Percentiles rank a stretch among this genome's conserved stretches.
Evolutionary conservation across 2,888 invertebrate species (phyloP).

Genomic region (Synergus itoensis): DNA sequence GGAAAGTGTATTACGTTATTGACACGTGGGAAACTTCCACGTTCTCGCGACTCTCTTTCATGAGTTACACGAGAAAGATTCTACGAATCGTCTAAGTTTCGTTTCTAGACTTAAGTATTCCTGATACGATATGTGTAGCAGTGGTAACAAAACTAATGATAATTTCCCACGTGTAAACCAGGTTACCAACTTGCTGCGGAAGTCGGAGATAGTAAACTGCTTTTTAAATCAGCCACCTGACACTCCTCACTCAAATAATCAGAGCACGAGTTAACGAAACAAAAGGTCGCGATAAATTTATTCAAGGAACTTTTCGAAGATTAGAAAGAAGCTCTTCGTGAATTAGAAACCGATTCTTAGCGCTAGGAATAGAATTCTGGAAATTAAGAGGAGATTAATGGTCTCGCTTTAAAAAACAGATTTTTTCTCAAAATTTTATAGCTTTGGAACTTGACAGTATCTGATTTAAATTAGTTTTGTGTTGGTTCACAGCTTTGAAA

Average conservation of each 20-base stretch:
- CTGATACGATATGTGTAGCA: not conserved
- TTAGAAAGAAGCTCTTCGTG: not conserved
- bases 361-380: not conserved
- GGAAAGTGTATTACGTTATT: constrained; percentile 40
- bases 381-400: not conserved
- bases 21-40: constrained; percentile 38
- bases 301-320: not conserved
- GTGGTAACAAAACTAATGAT: not conserved
- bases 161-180: constrained; percentile 31
- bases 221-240: constrained; percentile 7
- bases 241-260: not conserved
- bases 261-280: constrained; percentile 10
- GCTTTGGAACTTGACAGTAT: not conserved
- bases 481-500: no score
- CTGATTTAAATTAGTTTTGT: not conserved
- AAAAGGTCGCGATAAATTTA: constrained; percentile 1
- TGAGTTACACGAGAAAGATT: constrained; percentile 6
- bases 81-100: constrained; percentile 10
- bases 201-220: constrained; percentile 16
- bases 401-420: not conserved
- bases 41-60: constrained; percentile 20
- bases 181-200: constrained; percentile 27
- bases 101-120: constrained; percentile 21
- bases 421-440: not conserved
- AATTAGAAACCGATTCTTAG: not conserved